Evolutionary conservation across 35 echinoderm and acorn worm species (phyloP), one percentile per base, ranked within the genome.

Genomic region (Lytechinus pictus): DNA sequence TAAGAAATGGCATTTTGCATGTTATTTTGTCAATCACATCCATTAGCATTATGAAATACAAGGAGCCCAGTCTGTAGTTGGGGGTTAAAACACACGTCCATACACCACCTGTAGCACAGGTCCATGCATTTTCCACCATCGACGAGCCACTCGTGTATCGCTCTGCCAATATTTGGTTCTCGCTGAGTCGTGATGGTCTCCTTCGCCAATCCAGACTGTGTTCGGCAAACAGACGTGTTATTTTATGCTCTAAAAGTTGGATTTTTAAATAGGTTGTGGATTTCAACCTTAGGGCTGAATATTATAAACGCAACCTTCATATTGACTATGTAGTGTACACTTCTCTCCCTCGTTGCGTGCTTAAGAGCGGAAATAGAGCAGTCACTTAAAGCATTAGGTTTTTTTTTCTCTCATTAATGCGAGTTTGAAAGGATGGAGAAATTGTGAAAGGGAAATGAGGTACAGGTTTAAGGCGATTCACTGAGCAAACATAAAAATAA

Each of bases 161-260:
- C n/a, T 79, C 66, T 79, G 66, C 66, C 66, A 79, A 79, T 79
- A 79, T 79, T 79, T n/a, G 66, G n/a, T 24, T 79, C 66, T 79
- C 16, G 66, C 66, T 79, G 4, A 9, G 13, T 16, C 66, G 66
- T n/a, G 66, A 79, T n/a, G 21, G 66, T n/a, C 66, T 79, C 19
- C 66, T 79, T 16, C 66, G 19, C 66, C 16, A 79, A 27, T 79
- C 66, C 66, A 79, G n/a, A 71, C 61, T 71, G 61, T 21, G 19
- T 71, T 71, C 61, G 61, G 61, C 61, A 71, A 71, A 79, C 66
- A 79, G 66, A 79, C 66, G 66, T 79, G 66, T 24, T 71, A 16
- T 79, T n/a, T 79, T 79, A 79, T 79, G 66, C 66, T 79, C 12
- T 79, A n/a, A 79, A 79, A 79, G 19, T 79, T 79, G 66, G 66